Evolutionary conservation across 2,888 invertebrate species (phyloP).

Genomic region (Cartodere bifasciata): DNA sequence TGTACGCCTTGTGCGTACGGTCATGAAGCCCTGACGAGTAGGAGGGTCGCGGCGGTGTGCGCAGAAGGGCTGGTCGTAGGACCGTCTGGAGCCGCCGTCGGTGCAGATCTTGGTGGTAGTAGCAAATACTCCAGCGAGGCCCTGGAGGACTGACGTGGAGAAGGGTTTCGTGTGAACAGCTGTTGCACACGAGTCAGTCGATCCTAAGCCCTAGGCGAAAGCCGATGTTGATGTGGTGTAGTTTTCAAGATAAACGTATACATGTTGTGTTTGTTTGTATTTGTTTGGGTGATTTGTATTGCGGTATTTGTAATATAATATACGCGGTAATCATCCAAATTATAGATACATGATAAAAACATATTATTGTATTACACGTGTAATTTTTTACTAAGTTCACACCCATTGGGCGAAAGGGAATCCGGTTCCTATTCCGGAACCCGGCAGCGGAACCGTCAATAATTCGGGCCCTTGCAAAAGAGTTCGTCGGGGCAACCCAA

Average conservation of each 20-base stretch:
- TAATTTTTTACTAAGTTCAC: slow-evolving; percentile 19
- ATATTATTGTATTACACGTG: too few relatives aligned
- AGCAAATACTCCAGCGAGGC: slow-evolving; percentile 53
- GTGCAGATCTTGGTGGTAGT: slow-evolving; percentile 50
- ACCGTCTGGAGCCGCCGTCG: slow-evolving; percentile 40
- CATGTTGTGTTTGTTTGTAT: too few relatives aligned
- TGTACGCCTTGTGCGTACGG: slow-evolving; percentile 30
- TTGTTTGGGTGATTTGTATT: too few relatives aligned
- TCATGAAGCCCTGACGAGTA: slow-evolving; percentile 48
- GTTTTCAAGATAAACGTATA: too few relatives aligned
- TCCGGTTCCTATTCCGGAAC: slow-evolving; percentile 38
- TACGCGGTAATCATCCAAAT: too few relatives aligned
- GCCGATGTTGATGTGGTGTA: slow-evolving; percentile 33
- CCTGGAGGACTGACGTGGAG: slow-evolving; percentile 44
- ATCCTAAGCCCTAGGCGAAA: slow-evolving; percentile 44
- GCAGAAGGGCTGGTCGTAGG: slow-evolving; percentile 47
- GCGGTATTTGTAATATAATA: too few relatives aligned
- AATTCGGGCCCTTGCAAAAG: slow-evolving; percentile 37
- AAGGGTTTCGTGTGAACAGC: slow-evolving; percentile 50
- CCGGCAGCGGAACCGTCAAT: slow-evolving; percentile 40
- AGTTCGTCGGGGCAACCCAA: slow-evolving; percentile 38
- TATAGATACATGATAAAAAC: too few relatives aligned
- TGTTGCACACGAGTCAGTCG: slow-evolving; percentile 46
- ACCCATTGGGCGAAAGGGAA: slow-evolving; percentile 22
- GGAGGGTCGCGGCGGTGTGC: slow-evolving; percentile 42